These are phyloP conservation scores for Actenoides lindsayi DNA, from an alignment of 2,113 vertebrate species.

Conservation along the genomic window DNA sequence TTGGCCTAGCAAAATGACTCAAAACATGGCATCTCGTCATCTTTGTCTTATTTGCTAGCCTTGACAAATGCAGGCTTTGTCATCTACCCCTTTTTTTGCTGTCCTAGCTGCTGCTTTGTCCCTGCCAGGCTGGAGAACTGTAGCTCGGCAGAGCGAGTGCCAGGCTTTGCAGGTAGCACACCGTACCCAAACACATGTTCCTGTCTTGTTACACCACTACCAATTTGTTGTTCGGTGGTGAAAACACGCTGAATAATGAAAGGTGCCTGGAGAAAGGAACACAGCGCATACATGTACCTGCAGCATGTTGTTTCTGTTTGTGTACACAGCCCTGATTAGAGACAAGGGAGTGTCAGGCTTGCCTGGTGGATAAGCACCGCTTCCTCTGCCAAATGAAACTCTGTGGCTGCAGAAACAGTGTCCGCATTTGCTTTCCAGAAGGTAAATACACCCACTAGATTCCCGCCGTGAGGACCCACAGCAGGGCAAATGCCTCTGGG, in stretches of 20 bases:
- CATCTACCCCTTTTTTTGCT: not conserved
- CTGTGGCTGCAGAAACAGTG: constrained; percentile 29
- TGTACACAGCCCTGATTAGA: constrained; percentile 8
- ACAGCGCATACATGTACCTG: not conserved
- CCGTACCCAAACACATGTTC: constrained; percentile 28
- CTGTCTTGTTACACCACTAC: constrained; percentile 62
- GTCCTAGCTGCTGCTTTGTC: not conserved
- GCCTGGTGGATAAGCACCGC: constrained; percentile 12
- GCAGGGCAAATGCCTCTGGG: not conserved
- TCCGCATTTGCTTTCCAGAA: constrained; percentile 6
- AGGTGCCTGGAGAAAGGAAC: constrained; percentile 68
- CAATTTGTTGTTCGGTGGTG: constrained; percentile 63
- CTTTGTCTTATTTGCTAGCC: not conserved
- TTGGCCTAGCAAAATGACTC: not conserved
- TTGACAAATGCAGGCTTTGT: not conserved
- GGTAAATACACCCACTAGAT: constrained; percentile 47
- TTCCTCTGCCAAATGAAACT: constrained; percentile 65
- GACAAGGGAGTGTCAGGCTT: constrained; percentile 46
- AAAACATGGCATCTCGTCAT: not conserved
- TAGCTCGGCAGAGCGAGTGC: not conserved
- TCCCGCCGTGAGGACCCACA: not conserved
- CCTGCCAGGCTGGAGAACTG: not conserved
- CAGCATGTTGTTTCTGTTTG: constrained; percentile 56
- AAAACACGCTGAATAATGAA: constrained; percentile 74
- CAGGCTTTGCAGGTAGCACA: constrained; percentile 23